Percentiles rank a stretch among this genome's conserved stretches.
Conservation (phyloP, 2,797 vertebrate species). For the Tolypeutes matacus region DNA sequence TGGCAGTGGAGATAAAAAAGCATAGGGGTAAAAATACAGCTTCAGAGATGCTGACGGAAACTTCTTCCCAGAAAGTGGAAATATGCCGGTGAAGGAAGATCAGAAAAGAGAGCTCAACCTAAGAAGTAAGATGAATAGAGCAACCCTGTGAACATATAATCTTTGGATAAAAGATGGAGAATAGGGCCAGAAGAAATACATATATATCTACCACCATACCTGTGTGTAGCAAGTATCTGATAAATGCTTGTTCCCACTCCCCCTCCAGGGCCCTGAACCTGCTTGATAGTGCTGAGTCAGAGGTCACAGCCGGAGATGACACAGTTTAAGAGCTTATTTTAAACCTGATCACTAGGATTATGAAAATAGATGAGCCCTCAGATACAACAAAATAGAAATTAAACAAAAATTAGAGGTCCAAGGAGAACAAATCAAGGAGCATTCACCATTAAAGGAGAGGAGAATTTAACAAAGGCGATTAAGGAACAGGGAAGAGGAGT, state of each 20-base stretch:
- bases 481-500: background rate
- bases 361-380: background rate
- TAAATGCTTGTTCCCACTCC: background rate
- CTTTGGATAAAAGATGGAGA: background rate
- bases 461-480: background rate
- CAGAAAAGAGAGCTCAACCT: background rate
- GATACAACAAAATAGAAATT: background rate
- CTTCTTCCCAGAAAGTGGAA: background rate
- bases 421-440: background rate
- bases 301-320: background rate
- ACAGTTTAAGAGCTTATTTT: background rate
- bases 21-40: background rate
- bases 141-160: no score
- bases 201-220: background rate
- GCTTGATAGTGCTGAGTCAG: background rate
- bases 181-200: background rate
- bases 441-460: background rate
- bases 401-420: background rate
- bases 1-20: background rate
- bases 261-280: background rate
- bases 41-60: background rate
- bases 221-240: background rate
- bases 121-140: background rate
- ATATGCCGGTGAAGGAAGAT: background rate
- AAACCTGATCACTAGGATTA: background rate